Conservation (phyloP, 92 coral and sea anemone genomes). For the Parazoanthus swiftii region DNA sequence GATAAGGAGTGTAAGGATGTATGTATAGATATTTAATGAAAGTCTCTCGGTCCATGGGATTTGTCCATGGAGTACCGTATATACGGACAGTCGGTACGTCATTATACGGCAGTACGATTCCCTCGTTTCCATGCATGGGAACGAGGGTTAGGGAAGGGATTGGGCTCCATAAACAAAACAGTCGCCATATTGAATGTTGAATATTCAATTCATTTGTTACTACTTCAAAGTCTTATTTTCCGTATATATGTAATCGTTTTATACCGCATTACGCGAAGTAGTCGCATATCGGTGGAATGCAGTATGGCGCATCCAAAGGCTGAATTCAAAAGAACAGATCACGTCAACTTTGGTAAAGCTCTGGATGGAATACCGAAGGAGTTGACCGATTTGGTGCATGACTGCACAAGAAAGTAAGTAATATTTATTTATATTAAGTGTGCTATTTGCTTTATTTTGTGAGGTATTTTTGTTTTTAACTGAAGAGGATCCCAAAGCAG, state of each 20-base stretch:
- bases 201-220: too few species aligned
- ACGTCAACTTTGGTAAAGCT: conserved; percentile 88
- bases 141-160: not conserved
- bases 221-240: not conserved
- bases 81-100: too few species aligned
- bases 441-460: not conserved
- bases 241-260: too few species aligned
- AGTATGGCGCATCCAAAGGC: conserved; percentile 88
- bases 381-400: conserved; percentile 63
- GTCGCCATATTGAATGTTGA: conserved; percentile 1
- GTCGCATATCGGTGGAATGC: not conserved
- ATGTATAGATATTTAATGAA: too few species aligned
- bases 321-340: conserved; percentile 71
- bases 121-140: too few species aligned
- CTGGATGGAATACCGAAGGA: conserved; percentile 79
- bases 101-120: too few species aligned
- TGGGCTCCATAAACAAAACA: conserved; percentile 10
- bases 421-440: not conserved
- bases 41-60: too few species aligned
- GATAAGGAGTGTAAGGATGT: too few species aligned
- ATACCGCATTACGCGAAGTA: not conserved
- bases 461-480: too few species aligned
- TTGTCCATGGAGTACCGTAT: too few species aligned
- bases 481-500: too few species aligned
- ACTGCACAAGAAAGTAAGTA: conserved; percentile 80